These are phyloP conservation scores for Urophycis tenuis DNA, from an alignment of 2,797 vertebrate species.

Conservation along the genomic window DNA sequence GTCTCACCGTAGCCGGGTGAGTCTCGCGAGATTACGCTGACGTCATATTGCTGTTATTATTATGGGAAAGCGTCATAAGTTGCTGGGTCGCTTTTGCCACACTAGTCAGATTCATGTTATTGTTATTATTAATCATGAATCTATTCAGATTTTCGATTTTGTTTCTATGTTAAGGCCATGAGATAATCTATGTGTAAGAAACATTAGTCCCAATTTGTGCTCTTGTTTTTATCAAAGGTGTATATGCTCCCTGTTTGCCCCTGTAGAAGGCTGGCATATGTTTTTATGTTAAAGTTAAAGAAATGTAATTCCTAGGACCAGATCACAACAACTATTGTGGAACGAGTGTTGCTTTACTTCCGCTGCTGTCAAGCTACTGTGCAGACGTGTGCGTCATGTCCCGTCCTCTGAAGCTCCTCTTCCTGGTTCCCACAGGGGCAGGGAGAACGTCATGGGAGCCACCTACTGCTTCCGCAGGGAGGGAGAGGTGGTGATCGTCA, in stretches of 20 bases:
- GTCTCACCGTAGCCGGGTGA: constrained; percentile 89
- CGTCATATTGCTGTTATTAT: background rate
- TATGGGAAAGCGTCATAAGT: background rate
- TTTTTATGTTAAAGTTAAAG: background rate
- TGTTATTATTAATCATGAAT: background rate
- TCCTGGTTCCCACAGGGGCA: constrained; percentile 71
- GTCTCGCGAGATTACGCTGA: constrained; percentile 17
- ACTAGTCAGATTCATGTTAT: background rate
- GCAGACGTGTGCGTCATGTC: background rate
- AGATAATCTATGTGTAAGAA: no score
- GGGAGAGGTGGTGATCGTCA: constrained; percentile 93
- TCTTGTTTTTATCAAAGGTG: background rate
- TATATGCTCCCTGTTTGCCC: background rate
- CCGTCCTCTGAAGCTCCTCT: constrained; percentile 4
- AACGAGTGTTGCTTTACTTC: background rate
- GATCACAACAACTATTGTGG: no score
- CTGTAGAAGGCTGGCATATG: background rate
- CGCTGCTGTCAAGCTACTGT: background rate
- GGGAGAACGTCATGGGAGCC: constrained; percentile 94
- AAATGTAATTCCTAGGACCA: background rate
- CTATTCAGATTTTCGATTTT: background rate
- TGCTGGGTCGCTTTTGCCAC: background rate
- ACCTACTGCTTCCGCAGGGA: constrained; percentile 94
- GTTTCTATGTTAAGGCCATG: background rate
- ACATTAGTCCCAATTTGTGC: background rate